phyloP scores from a whole-genome alignment of 2,113 vertebrate species.

The Rhynchopsitta pachyrhyncha region DNA sequence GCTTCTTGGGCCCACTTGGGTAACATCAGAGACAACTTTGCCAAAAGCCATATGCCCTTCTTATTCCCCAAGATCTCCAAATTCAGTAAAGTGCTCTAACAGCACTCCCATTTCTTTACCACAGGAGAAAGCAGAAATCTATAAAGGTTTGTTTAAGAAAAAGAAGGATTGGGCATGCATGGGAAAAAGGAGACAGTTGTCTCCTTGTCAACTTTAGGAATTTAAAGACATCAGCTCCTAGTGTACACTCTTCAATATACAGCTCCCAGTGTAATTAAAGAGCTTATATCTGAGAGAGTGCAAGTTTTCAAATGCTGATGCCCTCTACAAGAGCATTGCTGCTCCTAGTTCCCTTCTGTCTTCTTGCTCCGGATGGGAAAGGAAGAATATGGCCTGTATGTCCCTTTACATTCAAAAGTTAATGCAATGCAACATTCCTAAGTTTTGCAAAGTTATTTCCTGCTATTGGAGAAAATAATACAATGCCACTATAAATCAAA shows the following conservation, averaged over 20 bases:
- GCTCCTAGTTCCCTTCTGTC: not conserved
- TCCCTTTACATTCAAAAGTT: not conserved
- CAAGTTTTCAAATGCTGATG: not conserved
- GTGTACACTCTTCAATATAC: not conserved
- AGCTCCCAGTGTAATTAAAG: not conserved
- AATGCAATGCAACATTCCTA: not conserved
- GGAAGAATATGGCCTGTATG: not conserved
- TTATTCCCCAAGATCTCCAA: not conserved
- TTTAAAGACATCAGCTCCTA: not conserved
- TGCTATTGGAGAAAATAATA: not conserved
- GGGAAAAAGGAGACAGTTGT: not conserved
- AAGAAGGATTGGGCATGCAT: not conserved
- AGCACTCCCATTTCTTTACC: not conserved
- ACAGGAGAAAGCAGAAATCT: not conserved
- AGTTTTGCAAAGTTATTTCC: not conserved
- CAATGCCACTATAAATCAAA: not conserved
- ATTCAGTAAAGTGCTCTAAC: not conserved
- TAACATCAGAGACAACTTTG: not conserved
- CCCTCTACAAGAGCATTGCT: not conserved
- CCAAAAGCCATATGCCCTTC: not conserved
- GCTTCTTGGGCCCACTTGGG: not conserved
- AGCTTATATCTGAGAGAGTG: not conserved
- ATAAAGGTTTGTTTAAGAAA: not conserved
- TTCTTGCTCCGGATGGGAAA: not conserved
- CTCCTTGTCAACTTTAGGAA: not conserved